phyloP scores from a whole-genome alignment of 92 coral and sea anemone genomes.

The Phenganax subtilis region DNA sequence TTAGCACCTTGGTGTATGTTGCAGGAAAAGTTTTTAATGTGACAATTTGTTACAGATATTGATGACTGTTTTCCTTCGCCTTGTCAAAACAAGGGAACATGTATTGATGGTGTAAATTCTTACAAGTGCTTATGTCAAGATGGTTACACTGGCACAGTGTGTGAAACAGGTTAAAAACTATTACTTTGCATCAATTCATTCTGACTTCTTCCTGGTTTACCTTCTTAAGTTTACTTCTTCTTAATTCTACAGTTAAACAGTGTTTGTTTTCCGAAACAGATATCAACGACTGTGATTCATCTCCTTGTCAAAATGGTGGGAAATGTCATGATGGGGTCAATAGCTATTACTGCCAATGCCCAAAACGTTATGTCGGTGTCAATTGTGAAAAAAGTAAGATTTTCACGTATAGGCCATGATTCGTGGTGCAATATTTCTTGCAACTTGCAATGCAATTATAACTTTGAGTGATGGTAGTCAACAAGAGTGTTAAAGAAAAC shows the following conservation, averaged over 20 bases:
- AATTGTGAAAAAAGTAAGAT: slow-evolving; percentile 23
- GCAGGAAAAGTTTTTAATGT: too few relatives aligned
- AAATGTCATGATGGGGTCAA: slow-evolving; percentile 27
- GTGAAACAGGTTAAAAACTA: slow-evolving; percentile 21
- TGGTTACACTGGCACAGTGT: slow-evolving; percentile 23
- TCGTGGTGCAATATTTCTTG: background rate
- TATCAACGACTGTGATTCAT: slow-evolving; percentile 23
- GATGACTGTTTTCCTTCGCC: slow-evolving; percentile 17
- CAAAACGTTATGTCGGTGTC: slow-evolving; percentile 5
- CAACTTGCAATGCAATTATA: background rate
- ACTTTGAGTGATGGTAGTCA: background rate
- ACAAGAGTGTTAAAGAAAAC: background rate
- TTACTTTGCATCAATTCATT: too few relatives aligned
- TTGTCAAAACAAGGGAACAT: slow-evolving; percentile 5
- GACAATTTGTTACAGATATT: slow-evolving; percentile 3
- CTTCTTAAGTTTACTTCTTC: background rate
- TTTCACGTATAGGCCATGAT: background rate
- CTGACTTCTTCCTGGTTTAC: background rate
- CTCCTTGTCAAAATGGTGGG: slow-evolving; percentile 33
- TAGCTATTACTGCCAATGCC: slow-evolving; percentile 23
- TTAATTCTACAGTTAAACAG: background rate
- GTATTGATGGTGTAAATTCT: slow-evolving; percentile 35
- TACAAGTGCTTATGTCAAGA: slow-evolving; percentile 26
- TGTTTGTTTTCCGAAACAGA: background rate
- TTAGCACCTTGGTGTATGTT: background rate